These are phyloP conservation scores for Toxotes jaculatrix DNA, from an alignment of 2,113 vertebrate species.

Conservation along the genomic window DNA sequence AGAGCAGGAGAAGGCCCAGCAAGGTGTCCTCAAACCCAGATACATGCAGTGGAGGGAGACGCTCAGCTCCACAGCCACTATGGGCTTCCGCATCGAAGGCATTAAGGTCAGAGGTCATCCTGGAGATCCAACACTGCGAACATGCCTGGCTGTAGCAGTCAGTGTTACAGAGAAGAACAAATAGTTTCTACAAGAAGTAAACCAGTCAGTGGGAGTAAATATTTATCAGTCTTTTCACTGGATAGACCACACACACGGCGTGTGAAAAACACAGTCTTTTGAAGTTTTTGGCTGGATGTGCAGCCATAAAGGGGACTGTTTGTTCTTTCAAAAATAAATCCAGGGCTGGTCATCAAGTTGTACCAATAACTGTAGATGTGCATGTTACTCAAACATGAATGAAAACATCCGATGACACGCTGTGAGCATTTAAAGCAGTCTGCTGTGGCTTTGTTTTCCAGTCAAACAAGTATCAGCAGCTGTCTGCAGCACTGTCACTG, in stretches of 20 bases:
- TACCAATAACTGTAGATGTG: conserved; percentile 37
- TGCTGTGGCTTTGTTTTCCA: conserved; percentile 13
- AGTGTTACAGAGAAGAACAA: conserved; percentile 5
- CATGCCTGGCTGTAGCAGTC: neutral
- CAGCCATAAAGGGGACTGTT: conserved; percentile 24
- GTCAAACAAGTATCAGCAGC: neutral
- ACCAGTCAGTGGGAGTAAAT: conserved; percentile 34
- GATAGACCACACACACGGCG: conserved; percentile 16
- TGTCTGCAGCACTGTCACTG: neutral
- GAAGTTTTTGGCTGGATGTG: neutral
- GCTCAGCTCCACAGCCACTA: conserved; percentile 89
- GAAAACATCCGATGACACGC: conserved; percentile 14
- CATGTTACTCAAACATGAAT: conserved; percentile 7
- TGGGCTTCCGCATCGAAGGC: conserved; percentile 93
- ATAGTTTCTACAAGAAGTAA: conserved; percentile 25
- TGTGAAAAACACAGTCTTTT: neutral
- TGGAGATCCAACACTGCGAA: neutral
- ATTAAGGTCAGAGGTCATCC: conserved; percentile 86
- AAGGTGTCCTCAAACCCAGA: conserved; percentile 89
- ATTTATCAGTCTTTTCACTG: conserved; percentile 27
- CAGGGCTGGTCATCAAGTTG: conserved; percentile 7
- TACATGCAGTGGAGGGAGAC: conserved; percentile 97
- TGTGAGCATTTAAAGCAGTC: neutral
- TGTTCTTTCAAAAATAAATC: conserved; percentile 41
- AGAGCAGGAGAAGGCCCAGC: conserved; percentile 85